Percentiles rank a stretch among this genome's conserved stretches.
Evolutionary conservation across 2,888 invertebrate genomes (phyloP).

Genomic region (Mystacides longicornis): DNA sequence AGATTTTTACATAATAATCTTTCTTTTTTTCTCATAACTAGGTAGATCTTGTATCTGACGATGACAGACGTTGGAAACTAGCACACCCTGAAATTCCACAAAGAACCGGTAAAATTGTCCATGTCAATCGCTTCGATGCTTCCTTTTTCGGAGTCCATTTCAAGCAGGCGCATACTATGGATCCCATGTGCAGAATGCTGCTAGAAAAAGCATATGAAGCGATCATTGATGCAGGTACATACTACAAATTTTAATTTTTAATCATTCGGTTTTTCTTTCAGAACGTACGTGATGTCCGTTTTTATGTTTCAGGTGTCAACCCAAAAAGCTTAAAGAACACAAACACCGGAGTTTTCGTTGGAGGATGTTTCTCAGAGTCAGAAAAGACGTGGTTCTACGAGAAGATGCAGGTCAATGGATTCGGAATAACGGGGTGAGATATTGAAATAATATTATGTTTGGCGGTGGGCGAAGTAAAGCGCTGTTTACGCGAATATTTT

Average conservation of each 20-base stretch:
- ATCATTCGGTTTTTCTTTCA: no score
- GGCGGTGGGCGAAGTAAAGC: no score
- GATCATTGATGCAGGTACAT: constrained; percentile 63
- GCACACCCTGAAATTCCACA: constrained; percentile 68
- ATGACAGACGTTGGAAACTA: constrained; percentile 67
- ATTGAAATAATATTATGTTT: no score
- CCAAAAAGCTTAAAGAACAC: constrained; percentile 63
- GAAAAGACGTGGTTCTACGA: constrained; percentile 68
- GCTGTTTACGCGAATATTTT: no score
- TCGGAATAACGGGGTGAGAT: constrained; percentile 49
- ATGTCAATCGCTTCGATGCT: constrained; percentile 67
- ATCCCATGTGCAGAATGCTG: constrained; percentile 70
- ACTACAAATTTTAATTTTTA: no score
- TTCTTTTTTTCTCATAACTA: no score
- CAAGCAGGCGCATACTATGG: constrained; percentile 69
- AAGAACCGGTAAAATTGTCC: constrained; percentile 62
- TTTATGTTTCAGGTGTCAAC: constrained; percentile 46
- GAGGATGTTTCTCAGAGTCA: constrained; percentile 69
- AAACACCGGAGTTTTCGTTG: constrained; percentile 73
- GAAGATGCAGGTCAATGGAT: constrained; percentile 53
- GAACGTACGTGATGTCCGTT: no score
- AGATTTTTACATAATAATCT: no score
- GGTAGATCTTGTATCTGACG: constrained; percentile 77
- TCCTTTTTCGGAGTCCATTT: constrained; percentile 69
- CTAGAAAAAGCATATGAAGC: constrained; percentile 74